These are phyloP conservation scores for Aldabrachelys gigantea DNA, from an alignment of 2,113 vertebrate species.

Conservation along the genomic window DNA sequence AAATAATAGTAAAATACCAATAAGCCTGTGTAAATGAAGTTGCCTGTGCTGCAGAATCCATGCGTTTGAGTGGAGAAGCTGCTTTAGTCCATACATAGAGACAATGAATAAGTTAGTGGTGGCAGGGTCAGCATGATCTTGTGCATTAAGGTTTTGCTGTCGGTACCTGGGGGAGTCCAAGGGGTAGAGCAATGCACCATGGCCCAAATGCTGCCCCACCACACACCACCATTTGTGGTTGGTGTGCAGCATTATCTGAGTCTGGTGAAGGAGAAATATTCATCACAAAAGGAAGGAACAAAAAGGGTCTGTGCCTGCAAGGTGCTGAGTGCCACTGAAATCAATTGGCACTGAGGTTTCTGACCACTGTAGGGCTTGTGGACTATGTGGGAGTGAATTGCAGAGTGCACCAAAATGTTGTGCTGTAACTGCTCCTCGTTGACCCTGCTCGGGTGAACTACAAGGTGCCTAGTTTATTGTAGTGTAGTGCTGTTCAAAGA, in stretches of 20 bases:
- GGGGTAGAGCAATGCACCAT: background rate
- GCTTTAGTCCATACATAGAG: background rate
- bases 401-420: background rate
- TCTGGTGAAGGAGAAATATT: background rate
- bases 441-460: background rate
- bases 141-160: background rate
- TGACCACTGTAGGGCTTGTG: background rate
- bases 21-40: background rate
- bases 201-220: background rate
- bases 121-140: background rate
- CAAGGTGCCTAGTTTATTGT: background rate
- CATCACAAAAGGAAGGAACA: background rate
- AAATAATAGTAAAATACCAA: background rate
- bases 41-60: background rate
- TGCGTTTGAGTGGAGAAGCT: background rate
- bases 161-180: background rate
- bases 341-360: background rate
- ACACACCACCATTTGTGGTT: background rate
- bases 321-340: rapidly evolving
- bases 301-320: background rate
- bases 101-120: background rate
- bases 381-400: background rate
- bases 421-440: background rate
- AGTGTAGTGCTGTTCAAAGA: background rate
- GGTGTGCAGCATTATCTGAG: background rate